A percentile compares a stretch with the other conserved stretches of the same genome.
Conservation (phyloP, 2,113 vertebrate species). For the Carlito syrichta region DNA sequence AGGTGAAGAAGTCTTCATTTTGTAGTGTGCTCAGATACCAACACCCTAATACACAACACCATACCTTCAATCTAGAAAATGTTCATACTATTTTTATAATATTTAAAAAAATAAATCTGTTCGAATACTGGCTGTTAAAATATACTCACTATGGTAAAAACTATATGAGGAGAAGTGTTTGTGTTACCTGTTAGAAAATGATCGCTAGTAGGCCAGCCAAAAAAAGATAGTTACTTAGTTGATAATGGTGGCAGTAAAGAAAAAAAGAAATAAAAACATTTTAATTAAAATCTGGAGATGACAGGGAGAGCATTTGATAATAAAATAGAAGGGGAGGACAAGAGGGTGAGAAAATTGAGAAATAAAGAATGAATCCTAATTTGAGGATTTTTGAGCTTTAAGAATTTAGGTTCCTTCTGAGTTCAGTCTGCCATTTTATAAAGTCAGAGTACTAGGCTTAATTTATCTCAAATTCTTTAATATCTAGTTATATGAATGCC, state of each 20-base stretch:
- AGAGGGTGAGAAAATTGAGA: background rate
- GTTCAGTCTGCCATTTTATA: background rate
- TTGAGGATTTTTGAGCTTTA: background rate
- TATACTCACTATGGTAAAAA: background rate
- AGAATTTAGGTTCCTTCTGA: background rate
- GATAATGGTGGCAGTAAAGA: background rate
- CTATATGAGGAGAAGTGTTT: background rate
- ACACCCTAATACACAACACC: background rate
- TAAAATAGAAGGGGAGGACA: background rate
- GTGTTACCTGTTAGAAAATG: background rate
- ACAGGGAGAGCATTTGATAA: background rate
- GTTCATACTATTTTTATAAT: background rate
- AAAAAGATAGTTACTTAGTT: background rate
- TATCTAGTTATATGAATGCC: background rate
- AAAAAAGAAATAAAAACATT: background rate
- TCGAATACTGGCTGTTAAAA: background rate
- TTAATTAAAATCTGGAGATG: background rate
- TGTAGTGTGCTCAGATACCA: background rate
- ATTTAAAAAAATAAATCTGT: background rate
- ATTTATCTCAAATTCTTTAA: background rate
- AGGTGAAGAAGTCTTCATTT: background rate
- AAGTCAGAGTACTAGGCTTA: background rate
- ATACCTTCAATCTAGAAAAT: background rate
- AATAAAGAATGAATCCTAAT: background rate
- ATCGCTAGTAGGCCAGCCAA: background rate